phyloP scores from a whole-genome alignment of 2,113 vertebrate genomes.

The Solenodon paradoxus region DNA sequence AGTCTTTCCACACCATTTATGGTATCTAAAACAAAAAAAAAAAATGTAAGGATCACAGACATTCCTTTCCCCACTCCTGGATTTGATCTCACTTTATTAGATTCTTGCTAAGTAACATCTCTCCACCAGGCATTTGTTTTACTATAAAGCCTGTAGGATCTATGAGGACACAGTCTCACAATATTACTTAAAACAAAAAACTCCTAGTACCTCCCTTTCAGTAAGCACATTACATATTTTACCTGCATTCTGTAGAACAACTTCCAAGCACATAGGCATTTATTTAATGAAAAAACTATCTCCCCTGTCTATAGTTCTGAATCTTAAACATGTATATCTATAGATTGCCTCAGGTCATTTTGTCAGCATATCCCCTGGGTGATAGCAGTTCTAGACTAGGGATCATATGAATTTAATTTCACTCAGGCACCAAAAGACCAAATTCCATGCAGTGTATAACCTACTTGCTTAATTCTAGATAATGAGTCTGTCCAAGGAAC shows the following conservation, averaged over 20 bases:
- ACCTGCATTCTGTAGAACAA: background rate
- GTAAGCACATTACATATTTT: background rate
- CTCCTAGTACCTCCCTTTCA: background rate
- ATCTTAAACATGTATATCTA: background rate
- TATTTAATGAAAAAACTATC: background rate
- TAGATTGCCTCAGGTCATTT: background rate
- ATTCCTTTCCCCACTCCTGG: background rate
- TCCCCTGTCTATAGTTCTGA: background rate
- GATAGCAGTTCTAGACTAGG: background rate
- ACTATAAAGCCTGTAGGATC: background rate
- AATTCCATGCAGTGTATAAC: background rate
- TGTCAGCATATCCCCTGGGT: background rate
- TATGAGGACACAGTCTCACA: background rate
- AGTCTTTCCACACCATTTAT: background rate
- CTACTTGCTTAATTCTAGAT: background rate
- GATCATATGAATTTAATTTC: background rate
- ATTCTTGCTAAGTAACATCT: background rate
- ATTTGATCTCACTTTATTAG: background rate
- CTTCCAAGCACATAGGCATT: background rate
- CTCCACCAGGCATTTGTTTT: background rate
- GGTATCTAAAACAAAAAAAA: conserved; percentile 19
- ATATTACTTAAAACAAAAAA: background rate
- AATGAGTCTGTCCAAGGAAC: background rate
- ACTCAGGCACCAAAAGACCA: background rate
- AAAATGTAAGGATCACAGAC: background rate